These are phyloP conservation scores for Tachypleus tridentatus DNA, from an alignment of 1,140 invertebrate species.

Conservation along the genomic window DNA sequence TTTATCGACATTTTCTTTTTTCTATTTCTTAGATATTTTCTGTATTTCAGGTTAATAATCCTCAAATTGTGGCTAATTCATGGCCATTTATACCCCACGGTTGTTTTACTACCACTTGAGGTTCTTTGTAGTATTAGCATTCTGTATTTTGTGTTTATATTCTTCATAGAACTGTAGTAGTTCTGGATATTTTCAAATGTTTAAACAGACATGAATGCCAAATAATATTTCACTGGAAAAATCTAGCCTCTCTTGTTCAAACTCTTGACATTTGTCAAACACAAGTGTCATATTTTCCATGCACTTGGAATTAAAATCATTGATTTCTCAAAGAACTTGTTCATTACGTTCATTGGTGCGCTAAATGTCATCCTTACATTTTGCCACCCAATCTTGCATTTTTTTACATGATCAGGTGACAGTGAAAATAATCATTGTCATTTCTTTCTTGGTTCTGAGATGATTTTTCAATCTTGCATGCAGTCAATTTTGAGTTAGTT, in stretches of 20 bases:
- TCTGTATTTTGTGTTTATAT: slow-evolving; percentile 86
- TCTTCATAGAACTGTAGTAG: slow-evolving; percentile 97
- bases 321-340: slow-evolving; percentile 77
- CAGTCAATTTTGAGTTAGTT: slow-evolving; percentile 83
- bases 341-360: slow-evolving; percentile 88
- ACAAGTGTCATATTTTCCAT: slow-evolving; percentile 92
- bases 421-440: slow-evolving; percentile 83
- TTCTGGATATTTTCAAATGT: slow-evolving; percentile 82
- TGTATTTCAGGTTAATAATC: slow-evolving; percentile 28
- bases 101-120: slow-evolving; percentile 99
- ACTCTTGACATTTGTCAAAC: slow-evolving; percentile 90
- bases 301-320: slow-evolving; percentile 90
- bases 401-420: slow-evolving; percentile 94
- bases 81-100: slow-evolving; percentile 93
- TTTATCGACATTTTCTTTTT: no score
- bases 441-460: slow-evolving; percentile 95
- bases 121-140: slow-evolving; percentile 89
- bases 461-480: slow-evolving; percentile 93
- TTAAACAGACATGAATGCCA: slow-evolving; percentile 81
- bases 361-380: slow-evolving; percentile 86
- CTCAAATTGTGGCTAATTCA: slow-evolving; percentile 98
- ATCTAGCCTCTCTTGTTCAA: slow-evolving; percentile 79
- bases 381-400: slow-evolving; percentile 85
- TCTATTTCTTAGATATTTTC: no score
- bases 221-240: slow-evolving; percentile 95